Evolutionary conservation across 2,797 vertebrate genomes (phyloP).

Genomic region (Cynodonichthys magdalenae): DNA sequence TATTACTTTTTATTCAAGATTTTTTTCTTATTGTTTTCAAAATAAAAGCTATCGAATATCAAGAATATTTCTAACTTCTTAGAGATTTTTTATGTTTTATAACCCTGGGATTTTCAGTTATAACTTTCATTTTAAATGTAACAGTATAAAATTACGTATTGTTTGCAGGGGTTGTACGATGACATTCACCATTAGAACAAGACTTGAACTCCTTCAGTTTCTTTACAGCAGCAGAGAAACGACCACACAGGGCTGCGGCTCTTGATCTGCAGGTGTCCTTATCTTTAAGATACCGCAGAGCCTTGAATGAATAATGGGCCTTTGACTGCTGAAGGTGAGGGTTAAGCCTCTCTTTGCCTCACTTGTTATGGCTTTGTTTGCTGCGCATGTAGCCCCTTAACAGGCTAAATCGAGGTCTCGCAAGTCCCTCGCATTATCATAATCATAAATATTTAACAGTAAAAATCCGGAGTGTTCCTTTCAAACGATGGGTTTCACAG

Average conservation of each 20-base stretch:
- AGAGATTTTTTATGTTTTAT: too few species aligned
- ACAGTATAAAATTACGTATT: too few species aligned
- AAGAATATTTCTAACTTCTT: too few species aligned
- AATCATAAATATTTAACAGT: conserved; percentile 38
- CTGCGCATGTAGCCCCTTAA: conserved; percentile 16
- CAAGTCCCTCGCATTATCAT: conserved; percentile 32
- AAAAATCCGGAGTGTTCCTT: not conserved
- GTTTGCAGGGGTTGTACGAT: too few species aligned
- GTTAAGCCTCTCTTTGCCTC: conserved; percentile 10
- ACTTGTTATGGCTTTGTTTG: conserved; percentile 32
- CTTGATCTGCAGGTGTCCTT: conserved; percentile 21
- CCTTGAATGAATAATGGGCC: conserved; percentile 32
- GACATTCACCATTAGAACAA: not conserved
- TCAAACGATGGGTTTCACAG: conserved; percentile 6
- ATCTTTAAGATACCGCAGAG: not conserved
- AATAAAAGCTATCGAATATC: too few species aligned
- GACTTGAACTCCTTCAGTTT: conserved; percentile 5
- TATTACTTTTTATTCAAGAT: not conserved
- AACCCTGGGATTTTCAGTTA: too few species aligned
- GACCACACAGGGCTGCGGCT: conserved; percentile 5
- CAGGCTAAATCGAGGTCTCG: conserved; percentile 12
- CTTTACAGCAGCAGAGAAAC: not conserved
- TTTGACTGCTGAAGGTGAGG: conserved; percentile 25
- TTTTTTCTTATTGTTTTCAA: too few species aligned
- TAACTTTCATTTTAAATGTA: too few species aligned